These are phyloP conservation scores for Sphaeridia pumilis DNA, from an alignment of 2,888 invertebrate species.

Conservation along the genomic window DNA sequence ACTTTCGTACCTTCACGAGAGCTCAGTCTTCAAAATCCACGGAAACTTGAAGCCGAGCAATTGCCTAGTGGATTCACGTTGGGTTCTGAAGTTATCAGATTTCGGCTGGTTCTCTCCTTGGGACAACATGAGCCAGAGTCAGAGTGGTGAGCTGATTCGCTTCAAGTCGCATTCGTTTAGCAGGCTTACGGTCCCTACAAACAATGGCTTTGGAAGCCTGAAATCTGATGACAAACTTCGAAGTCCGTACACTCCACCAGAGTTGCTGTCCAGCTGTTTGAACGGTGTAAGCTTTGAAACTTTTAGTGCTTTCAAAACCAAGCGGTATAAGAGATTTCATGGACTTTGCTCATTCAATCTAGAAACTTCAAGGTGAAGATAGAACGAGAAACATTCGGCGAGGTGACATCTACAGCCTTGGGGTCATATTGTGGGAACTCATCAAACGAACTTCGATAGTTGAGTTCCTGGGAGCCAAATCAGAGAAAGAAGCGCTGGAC, in stretches of 20 bases:
- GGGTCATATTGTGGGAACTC: conserved; percentile 73
- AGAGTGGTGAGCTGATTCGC: too few species aligned
- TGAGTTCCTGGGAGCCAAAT: conserved; percentile 28
- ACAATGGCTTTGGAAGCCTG: too few species aligned
- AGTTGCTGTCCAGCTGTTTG: too few species aligned
- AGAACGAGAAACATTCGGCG: conserved; percentile 50
- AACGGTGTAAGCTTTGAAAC: too few species aligned
- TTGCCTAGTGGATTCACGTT: conserved; percentile 76
- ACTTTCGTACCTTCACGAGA: conserved; percentile 69
- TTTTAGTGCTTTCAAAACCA: too few species aligned
- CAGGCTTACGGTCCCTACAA: too few species aligned
- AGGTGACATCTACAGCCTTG: conserved; percentile 73
- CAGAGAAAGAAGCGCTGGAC: conserved; percentile 19
- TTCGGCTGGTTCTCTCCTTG: conserved; percentile 53
- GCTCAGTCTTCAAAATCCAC: conserved; percentile 66
- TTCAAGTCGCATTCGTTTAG: too few species aligned
- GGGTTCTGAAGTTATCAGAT: conserved; percentile 78
- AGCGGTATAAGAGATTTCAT: too few species aligned
- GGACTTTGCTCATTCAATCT: too few species aligned
- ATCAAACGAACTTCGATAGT: conserved; percentile 48
- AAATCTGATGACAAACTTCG: too few species aligned
- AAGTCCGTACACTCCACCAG: conserved; percentile 33
- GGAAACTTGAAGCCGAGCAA: conserved; percentile 77
- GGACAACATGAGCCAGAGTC: too few species aligned
- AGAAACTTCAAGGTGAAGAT: too few species aligned